Base-by-base conservation (phyloP, 1,140 invertebrate genomes). In the Lepidostoma basale region DNA sequence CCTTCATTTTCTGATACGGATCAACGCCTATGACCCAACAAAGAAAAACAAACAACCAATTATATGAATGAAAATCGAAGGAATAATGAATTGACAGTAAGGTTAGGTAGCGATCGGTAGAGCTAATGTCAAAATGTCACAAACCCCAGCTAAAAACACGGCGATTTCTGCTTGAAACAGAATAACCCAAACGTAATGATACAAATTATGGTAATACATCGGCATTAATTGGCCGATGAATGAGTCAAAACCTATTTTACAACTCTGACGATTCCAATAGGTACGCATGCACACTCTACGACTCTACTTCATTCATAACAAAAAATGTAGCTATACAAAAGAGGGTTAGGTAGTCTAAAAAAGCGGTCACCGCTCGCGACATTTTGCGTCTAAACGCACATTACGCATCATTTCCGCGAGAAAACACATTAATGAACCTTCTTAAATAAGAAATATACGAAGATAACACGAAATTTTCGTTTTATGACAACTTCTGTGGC, bases 191-290 rank as follows among this genome's bases (percentile, higher is more conserved):
- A 9, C 25, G 49, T 54, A 25, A 59, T 26, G 26, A 59, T 12
- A 59, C 56, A 36, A 63, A 63, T 44, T 47, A 49, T 63, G 26
- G 62, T 49, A 63, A 63, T 63, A 63, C 23, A 63, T 63, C 44
- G 28, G 14, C 62, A 63, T 63, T 49, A 63, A 63, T 63, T 39
- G 62, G 14, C 25, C 18, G 26, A 22, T 44, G 42, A 49, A 63
- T 63, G 62, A 63, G 62, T 47, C 62, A 33, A 63, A 63, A n/a
- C 44, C 62, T 33, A 63, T 63, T 63, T 63, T 63, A 63, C 62
- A 63, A 63, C 26, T 44, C 62, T 12, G 25, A 33, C 28, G 10
- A 22, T 47, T 18, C 28, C 18, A 63, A 36, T 63, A 63, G 26
- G 47, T 52, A 54, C 30, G 49, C 62, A 54, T 54, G 47, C 62